These are phyloP conservation scores for Geothlypis trichas DNA, from an alignment of 2,113 vertebrate species.

Conservation along the genomic window DNA sequence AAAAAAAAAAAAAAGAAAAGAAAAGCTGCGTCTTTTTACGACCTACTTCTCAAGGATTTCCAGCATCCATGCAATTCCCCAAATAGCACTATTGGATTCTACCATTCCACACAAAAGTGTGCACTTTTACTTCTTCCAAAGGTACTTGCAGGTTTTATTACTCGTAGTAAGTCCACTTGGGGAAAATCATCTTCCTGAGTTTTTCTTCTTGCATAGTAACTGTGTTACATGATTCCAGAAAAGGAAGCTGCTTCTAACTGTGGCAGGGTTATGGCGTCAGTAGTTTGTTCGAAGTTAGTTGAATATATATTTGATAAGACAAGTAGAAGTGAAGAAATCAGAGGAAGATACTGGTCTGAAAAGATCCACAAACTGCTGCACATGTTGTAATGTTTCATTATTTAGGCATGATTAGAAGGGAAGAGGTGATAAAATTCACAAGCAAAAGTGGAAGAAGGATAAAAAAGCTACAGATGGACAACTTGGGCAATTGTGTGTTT, in stretches of 20 bases:
- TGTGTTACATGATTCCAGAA: not conserved
- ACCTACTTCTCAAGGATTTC: not conserved
- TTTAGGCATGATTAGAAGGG: not conserved
- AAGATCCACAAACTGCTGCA: not conserved
- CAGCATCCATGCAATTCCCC: not conserved
- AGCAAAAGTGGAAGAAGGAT: not conserved
- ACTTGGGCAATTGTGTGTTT: not conserved
- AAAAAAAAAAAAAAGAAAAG: not conserved
- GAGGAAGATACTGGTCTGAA: not conserved
- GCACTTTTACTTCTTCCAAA: not conserved
- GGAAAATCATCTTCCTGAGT: not conserved
- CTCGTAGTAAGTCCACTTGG: not conserved
- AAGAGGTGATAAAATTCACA: not conserved
- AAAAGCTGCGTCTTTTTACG: not conserved
- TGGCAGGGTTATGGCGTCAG: not conserved
- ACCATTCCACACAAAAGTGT: not conserved
- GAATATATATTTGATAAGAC: not conserved
- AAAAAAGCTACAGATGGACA: not conserved
- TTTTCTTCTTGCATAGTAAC: not conserved
- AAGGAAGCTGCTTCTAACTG: not conserved
- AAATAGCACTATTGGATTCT: not conserved
- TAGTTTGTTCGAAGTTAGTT: not conserved
- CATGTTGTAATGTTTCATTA: not conserved
- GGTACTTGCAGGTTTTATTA: not conserved
- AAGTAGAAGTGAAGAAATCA: not conserved